Percentiles rank a stretch among this genome's conserved stretches.
Conservation (phyloP, 2,113 vertebrate species). For the Pseudopipra pipra region DNA sequence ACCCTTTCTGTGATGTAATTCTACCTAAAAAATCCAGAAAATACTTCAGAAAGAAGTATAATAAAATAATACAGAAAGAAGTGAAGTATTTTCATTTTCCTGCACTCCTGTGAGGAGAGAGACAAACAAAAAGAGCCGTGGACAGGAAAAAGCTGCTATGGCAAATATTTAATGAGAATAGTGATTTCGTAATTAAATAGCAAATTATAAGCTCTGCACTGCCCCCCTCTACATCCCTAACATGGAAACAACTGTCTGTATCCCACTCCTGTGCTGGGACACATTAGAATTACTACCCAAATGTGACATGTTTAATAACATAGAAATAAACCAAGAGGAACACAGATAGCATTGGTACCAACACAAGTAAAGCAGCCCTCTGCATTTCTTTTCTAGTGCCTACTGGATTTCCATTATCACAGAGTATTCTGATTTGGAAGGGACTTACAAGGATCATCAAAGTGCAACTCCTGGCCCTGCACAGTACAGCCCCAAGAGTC, state of each 20-base stretch:
- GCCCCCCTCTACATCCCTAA: not conserved
- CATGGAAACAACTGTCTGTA: not conserved
- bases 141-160: not conserved
- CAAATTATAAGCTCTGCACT: not conserved
- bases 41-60: not conserved
- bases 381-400: not conserved
- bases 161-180: not conserved
- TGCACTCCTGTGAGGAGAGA: not conserved
- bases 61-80: not conserved
- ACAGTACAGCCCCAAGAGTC: not conserved
- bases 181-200: not conserved
- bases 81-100: not conserved
- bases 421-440: not conserved
- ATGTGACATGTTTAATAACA: not conserved
- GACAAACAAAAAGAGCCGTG: not conserved
- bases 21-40: not conserved
- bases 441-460: not conserved
- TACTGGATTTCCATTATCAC: not conserved
- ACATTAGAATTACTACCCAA: not conserved
- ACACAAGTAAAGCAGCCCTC: not conserved
- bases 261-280: not conserved
- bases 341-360: not conserved
- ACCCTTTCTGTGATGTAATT: not conserved
- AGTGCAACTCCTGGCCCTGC: not conserved
- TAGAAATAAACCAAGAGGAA: not conserved